phyloP scores from a whole-genome alignment of 2,797 vertebrate species.

The Molossus molossus region DNA sequence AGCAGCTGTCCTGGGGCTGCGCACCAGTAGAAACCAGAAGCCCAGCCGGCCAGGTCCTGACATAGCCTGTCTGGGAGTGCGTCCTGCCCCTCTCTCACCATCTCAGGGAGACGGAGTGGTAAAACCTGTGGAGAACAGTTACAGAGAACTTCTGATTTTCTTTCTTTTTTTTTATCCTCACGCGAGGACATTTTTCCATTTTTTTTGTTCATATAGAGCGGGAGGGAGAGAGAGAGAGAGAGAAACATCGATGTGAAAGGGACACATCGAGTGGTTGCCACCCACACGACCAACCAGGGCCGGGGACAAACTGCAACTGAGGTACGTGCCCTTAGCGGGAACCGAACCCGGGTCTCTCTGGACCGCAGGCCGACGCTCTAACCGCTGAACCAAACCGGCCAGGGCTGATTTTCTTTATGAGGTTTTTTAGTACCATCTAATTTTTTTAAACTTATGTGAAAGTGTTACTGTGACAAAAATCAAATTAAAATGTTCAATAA shows the following conservation, averaged over 20 bases:
- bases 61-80: not conserved
- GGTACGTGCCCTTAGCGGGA: no score
- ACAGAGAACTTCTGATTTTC: not conserved
- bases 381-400: no score
- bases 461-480: conserved; percentile 48
- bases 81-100: not conserved
- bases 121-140: not conserved
- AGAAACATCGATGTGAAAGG: no score
- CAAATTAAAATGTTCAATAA: not conserved
- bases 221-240: no score
- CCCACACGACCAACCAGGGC: no score
- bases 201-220: no score
- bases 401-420: not conserved
- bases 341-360: no score
- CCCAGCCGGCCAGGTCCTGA: not conserved
- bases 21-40: not conserved
- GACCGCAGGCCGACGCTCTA: no score
- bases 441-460: not conserved
- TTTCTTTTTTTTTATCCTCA: no score
- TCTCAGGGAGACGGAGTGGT: not conserved
- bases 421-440: not conserved
- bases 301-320: no score
- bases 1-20: not conserved
- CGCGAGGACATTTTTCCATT: no score
- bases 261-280: no score